phyloP scores from a whole-genome alignment of 2,888 invertebrate species.

The Spodoptera littoralis region DNA sequence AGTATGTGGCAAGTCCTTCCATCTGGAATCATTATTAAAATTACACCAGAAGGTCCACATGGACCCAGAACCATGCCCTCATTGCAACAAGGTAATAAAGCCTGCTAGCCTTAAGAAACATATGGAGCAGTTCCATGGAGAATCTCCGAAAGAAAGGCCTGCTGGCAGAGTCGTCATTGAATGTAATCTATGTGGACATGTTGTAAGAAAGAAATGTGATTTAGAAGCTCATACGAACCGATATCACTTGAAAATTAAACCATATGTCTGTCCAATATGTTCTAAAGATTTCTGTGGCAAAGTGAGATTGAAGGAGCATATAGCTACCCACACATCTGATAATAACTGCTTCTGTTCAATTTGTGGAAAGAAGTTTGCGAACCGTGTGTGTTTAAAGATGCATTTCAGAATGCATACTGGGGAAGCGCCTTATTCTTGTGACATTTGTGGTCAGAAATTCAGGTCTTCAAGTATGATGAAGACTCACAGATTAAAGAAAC shows the following conservation, averaged over 20 bases:
- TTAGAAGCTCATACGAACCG: slow-evolving; percentile 66
- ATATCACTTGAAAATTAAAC: slow-evolving; percentile 65
- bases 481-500: slow-evolving; percentile 66
- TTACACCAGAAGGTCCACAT: slow-evolving; percentile 61
- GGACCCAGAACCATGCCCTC: slow-evolving; percentile 58
- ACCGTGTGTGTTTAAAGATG: slow-evolving; percentile 67
- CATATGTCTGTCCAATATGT: slow-evolving; percentile 62
- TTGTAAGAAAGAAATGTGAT: slow-evolving; percentile 56
- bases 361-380: slow-evolving; percentile 67
- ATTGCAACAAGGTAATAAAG: slow-evolving; percentile 58
- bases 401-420: slow-evolving; percentile 69
- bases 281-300: slow-evolving; percentile 65
- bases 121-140: slow-evolving; percentile 58
- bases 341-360: slow-evolving; percentile 60
- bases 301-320: slow-evolving; percentile 61
- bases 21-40: slow-evolving; percentile 53
- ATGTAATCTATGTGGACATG: slow-evolving; percentile 60
- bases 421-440: slow-evolving; percentile 68
- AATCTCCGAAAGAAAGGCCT: background rate
- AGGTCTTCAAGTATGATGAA: slow-evolving; percentile 70
- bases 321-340: slow-evolving; percentile 56
- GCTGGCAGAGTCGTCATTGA: slow-evolving; percentile 8
- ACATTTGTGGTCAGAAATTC: slow-evolving; percentile 67
- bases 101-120: slow-evolving; percentile 59
- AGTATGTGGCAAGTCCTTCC: slow-evolving; percentile 64